These are phyloP conservation scores for Pongo abelii DNA, from an alignment of 2,113 vertebrate genomes.

Conservation along the genomic window DNA sequence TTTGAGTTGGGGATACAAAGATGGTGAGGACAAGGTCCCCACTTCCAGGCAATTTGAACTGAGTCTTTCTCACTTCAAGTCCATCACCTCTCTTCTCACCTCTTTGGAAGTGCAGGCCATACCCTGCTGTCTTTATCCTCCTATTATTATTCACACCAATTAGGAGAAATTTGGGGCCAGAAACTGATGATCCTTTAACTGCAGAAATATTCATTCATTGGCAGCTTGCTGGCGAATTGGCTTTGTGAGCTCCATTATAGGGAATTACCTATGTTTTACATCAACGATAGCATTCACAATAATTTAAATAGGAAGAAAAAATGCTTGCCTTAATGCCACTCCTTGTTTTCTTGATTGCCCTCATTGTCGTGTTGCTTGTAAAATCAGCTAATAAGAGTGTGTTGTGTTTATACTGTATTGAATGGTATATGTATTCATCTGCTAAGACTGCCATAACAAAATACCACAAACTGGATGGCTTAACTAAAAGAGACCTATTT, in stretches of 20 bases:
- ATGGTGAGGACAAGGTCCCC: not conserved
- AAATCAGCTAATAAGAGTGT: too few species aligned
- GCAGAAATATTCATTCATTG: not conserved
- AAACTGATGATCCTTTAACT: not conserved
- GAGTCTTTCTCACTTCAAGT: not conserved
- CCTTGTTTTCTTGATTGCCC: too few species aligned
- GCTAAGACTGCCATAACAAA: not conserved
- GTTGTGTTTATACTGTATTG: too few species aligned
- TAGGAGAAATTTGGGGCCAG: not conserved
- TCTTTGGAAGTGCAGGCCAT: too few species aligned
- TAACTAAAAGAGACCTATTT: not conserved
- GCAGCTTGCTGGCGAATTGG: too few species aligned
- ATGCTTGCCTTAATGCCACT: accelerated
- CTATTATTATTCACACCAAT: not conserved
- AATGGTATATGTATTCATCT: not conserved
- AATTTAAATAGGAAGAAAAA: not conserved
- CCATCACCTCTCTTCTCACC: too few species aligned
- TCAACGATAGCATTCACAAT: too few species aligned
- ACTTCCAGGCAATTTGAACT: too few species aligned
- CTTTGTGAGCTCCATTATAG: not conserved
- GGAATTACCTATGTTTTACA: not conserved
- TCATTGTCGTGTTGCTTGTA: not conserved
- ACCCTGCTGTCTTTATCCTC: not conserved
- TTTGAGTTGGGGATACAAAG: not conserved
- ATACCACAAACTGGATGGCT: not conserved